Evolutionary conservation across 2,797 vertebrate genomes (phyloP).

Genomic region (Margarornis squamiger): DNA sequence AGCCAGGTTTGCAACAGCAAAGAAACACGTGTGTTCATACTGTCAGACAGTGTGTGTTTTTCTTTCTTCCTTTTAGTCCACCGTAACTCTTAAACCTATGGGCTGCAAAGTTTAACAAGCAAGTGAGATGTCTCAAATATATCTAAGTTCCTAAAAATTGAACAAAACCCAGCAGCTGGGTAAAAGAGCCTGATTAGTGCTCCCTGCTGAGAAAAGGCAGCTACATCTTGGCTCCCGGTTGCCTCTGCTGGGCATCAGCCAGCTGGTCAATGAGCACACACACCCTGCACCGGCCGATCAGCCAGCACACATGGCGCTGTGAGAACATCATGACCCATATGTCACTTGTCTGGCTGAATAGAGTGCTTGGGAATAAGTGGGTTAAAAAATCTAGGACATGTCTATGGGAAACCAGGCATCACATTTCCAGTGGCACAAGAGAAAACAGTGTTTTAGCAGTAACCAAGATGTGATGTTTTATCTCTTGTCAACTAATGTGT

Average conservation of each 20-base stretch:
- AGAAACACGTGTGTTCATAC: not conserved
- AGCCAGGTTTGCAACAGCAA: not conserved
- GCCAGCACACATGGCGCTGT: not conserved
- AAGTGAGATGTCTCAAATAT: not conserved
- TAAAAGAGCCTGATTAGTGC: not conserved
- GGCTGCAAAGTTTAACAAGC: not conserved
- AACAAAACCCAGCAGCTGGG: not conserved
- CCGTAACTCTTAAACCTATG: not conserved
- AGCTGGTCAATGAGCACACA: not conserved
- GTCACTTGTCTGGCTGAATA: not conserved
- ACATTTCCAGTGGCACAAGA: not conserved
- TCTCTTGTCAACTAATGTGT: not conserved
- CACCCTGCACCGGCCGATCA: rapidly evolving
- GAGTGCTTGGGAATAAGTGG: not conserved
- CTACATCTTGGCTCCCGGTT: not conserved
- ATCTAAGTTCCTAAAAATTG: not conserved
- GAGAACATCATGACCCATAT: not conserved
- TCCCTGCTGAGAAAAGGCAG: not conserved
- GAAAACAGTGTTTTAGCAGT: not conserved
- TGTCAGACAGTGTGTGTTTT: not conserved
- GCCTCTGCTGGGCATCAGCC: not conserved
- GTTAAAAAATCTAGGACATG: not conserved
- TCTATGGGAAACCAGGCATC: not conserved
- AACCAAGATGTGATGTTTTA: not conserved
- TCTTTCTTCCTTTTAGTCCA: not conserved